Base-by-base conservation (phyloP, 2,888 invertebrate genomes). In the Ochropleura leucogaster region DNA sequence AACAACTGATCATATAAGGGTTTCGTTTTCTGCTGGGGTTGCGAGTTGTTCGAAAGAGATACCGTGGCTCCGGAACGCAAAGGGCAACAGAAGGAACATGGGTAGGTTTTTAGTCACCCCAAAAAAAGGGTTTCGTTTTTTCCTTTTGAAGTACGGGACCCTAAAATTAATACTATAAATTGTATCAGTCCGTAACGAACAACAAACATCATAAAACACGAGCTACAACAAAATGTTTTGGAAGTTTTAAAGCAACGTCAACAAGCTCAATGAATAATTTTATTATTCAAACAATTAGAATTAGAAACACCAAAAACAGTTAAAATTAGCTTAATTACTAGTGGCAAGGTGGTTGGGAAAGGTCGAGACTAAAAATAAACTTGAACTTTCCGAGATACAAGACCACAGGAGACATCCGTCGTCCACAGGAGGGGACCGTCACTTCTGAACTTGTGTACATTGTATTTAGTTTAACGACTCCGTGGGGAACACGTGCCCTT, bases 311-410 rank as follows among this genome's bases (percentile, higher is more conserved):
- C 4, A 60, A 53, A 30, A 49, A 55, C 18, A 14, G 72, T 51
- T 72, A 49, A 18, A 63, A 49, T 49, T 16, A 64, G 42, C 10
- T 44, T 64, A 18, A 68, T 53, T 53, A 20, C 47, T 76, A 40
- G 46, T 20, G 16, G 4, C 53, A 60, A n/a, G n/a, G n/a, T n/a
- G n/a, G 30, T 49, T 51, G 49, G 20, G 42, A 80, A 79, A 80
- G 83, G 68, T 72, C 55, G 30, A 10, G 3, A 40, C 65, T 62
- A 60, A 68, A 83, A 60, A 78, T 71, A 78, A 40, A 57, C 4
- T 53, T 67, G 0, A 57, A 16, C 0, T 16, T 59, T 40, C 4
- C 40, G 44, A 7, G 49, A 51, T 10, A 14, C 74, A 68, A 20
- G 30, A 16, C 4, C 30, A 51, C 47, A 30, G 42, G 47, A 79